Evolutionary conservation across 2,888 invertebrate species (phyloP), one percentile per base, ranked within the genome.

Genomic region (Drosophila atroscutellata): DNA sequence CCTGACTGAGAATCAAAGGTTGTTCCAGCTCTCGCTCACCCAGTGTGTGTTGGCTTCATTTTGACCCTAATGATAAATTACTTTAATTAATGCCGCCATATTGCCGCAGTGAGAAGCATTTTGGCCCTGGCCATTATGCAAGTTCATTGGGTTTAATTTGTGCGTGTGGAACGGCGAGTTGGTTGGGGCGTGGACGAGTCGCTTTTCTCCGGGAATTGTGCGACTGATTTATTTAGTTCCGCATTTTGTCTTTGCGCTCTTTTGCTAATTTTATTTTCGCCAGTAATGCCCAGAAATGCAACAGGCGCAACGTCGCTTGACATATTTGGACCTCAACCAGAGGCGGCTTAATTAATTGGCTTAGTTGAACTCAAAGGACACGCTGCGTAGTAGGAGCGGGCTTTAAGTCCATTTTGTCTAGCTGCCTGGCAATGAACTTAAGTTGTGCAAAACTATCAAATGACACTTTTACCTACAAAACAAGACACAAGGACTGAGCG

Each of bases 31-130:
- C 52, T 57, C 32, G 37, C 58, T 55, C 37, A 39, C 45, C 57
- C 42, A 26, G 45, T 20, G 37, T 59, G 60, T 45, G 52, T 72
- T 72, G 73, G 80, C 78, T 80, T 83, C 78, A 74, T 57, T 86
- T 86, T 87, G 89, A 77, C 86, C 87, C 81, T 81, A 91, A 91
- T 91, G 91, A 91, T 91, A 91, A 91, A 91, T 91, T 91, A 86
- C 90, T 91, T 91, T 91, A 91, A 91, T 91, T 91, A 91, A 91
- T 91, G 87, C 90, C 90, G 80, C 89, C 90, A 90, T 89, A 90
- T 89, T 89, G 89, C 90, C 89, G 74, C 75, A 77, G 84, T 64
- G 69, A 71, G 61, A 71, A 82, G 63, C 65, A 74, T 60, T 71
- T 80, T 77, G 63, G 75, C 57, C 73, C 77, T 67, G 59, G 64